Percentiles rank a stretch among this genome's conserved stretches.
Conservation (phyloP, 1,140 invertebrate species). For the Araneus ventricosus region DNA sequence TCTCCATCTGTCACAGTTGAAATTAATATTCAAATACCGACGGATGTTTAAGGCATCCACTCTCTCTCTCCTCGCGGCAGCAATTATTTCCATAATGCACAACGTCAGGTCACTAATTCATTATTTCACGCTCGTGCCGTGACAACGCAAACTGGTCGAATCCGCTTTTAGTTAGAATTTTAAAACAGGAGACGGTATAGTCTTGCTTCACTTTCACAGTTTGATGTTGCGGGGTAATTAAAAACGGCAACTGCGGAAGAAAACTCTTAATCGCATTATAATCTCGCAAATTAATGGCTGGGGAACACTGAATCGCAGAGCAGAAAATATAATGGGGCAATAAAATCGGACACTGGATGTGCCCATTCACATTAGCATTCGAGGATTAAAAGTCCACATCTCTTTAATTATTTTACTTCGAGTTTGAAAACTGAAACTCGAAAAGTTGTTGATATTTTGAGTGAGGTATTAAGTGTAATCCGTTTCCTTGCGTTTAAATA, state of each 20-base stretch:
- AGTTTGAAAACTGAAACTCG: neutral
- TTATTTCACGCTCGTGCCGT: too few species aligned
- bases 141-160: too few species aligned
- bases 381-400: neutral
- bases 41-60: too few species aligned
- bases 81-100: too few species aligned
- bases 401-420: neutral
- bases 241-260: neutral
- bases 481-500: neutral
- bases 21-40: too few species aligned
- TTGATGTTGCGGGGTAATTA: neutral
- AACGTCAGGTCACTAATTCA: too few species aligned
- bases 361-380: neutral
- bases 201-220: neutral
- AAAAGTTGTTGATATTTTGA: neutral
- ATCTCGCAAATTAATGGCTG: neutral
- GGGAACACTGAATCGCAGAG: neutral
- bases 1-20: too few species aligned
- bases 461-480: neutral
- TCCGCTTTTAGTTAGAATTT: too few species aligned
- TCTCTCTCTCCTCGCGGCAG: too few species aligned
- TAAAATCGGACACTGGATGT: neutral
- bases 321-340: neutral
- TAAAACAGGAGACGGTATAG: neutral
- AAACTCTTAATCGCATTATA: neutral